phyloP scores from a whole-genome alignment of 2,797 vertebrate species.

The Neostethus bicornis region DNA sequence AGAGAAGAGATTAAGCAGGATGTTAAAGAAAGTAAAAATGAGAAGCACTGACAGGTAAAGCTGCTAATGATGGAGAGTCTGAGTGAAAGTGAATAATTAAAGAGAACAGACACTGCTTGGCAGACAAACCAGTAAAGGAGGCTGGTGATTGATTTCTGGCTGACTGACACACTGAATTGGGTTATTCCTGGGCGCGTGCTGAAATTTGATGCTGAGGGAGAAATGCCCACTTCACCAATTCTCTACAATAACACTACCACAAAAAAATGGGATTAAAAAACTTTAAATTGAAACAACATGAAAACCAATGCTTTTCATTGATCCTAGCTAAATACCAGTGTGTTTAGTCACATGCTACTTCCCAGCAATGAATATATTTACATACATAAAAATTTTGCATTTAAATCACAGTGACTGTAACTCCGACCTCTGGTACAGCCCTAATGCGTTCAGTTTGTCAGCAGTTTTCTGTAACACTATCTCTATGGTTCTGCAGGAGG shows the following conservation, averaged over 20 bases:
- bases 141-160: conserved; percentile 64
- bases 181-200: conserved; percentile 47
- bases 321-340: no score
- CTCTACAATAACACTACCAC: conserved; percentile 10
- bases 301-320: neutral
- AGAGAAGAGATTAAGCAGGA: conserved; percentile 9
- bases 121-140: conserved; percentile 17
- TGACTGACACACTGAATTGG: conserved; percentile 17
- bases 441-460: no score
- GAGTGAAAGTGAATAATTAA: conserved; percentile 65
- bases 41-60: conserved; percentile 18
- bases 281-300: neutral
- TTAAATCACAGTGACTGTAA: no score
- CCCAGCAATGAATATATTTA: no score
- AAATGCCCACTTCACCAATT: conserved; percentile 29
- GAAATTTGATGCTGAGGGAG: conserved; percentile 33
- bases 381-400: no score
- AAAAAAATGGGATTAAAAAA: neutral
- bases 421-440: no score
- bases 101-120: conserved; percentile 23
- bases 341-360: neutral
- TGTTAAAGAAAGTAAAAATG: neutral
- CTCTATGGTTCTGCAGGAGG: no score
- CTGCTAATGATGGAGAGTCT: conserved; percentile 27
- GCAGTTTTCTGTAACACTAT: no score